Evolutionary conservation across 2,888 invertebrate genomes (phyloP).

Genomic region (Luperina testacea): DNA sequence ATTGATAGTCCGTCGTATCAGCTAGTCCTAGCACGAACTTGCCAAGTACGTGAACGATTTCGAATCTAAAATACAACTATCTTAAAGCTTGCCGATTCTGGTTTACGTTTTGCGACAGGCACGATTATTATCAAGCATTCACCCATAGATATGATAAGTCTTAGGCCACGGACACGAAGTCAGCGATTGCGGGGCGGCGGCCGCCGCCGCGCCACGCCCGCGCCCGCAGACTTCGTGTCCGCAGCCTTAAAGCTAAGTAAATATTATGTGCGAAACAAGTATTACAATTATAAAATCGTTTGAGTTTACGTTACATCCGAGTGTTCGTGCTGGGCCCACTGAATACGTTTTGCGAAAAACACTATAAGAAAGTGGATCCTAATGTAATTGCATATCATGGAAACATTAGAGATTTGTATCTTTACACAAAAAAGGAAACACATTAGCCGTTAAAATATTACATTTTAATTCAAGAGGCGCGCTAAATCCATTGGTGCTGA

Average conservation of each 20-base stretch:
- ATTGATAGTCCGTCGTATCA: conserved; percentile 9
- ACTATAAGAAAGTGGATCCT: conserved; percentile 4
- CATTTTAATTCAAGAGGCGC: conserved; percentile 5
- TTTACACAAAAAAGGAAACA: conserved; percentile 3
- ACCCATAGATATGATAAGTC: background rate
- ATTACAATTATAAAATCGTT: background rate
- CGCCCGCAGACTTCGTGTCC: too few relatives aligned
- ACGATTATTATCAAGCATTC: background rate
- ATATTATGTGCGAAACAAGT: too few relatives aligned
- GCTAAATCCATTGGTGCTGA: conserved; percentile 2
- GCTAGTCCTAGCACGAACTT: background rate
- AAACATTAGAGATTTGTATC: background rate
- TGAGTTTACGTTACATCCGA: background rate
- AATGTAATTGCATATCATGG: conserved; percentile 26
- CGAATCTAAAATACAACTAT: too few relatives aligned
- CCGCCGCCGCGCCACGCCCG: too few relatives aligned
- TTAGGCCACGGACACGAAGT: too few relatives aligned
- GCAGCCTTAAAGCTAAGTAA: too few relatives aligned
- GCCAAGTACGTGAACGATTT: too few relatives aligned
- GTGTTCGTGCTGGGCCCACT: too few relatives aligned
- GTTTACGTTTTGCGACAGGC: too few relatives aligned
- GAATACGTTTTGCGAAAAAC: background rate
- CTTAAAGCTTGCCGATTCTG: too few relatives aligned
- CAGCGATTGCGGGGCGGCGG: too few relatives aligned
- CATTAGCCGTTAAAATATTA: conserved; percentile 22